Conservation (phyloP, 2,113 vertebrate genomes). For the Oenanthe oenanthe region DNA sequence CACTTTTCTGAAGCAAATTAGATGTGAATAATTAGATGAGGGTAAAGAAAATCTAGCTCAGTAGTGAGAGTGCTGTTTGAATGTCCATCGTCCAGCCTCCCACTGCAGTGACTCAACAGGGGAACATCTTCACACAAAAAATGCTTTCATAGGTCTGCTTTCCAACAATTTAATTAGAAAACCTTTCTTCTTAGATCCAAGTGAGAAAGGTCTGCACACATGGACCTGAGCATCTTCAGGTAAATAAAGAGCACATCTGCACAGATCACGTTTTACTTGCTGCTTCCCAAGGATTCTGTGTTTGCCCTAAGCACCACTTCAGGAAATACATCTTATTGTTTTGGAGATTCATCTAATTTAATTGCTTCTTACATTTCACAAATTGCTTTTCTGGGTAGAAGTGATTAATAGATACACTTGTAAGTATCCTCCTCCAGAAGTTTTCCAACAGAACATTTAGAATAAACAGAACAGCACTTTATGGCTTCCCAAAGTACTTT, state of each 20-base stretch:
- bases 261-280: not conserved
- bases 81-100: not conserved
- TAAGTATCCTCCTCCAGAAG: not conserved
- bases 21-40: not conserved
- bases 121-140: not conserved
- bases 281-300: not conserved
- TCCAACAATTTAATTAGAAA: not conserved
- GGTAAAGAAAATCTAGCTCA: not conserved
- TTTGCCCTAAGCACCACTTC: not conserved
- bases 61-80: not conserved
- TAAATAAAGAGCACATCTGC: not conserved
- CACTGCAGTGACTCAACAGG: not conserved
- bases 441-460: not conserved
- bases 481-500: not conserved
- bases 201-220: not conserved
- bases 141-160: not conserved
- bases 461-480: not conserved
- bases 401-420: slow-evolving; percentile 17
- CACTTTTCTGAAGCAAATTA: slow-evolving; percentile 9
- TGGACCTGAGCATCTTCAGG: not conserved
- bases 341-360: not conserved
- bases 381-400: slow-evolving; percentile 1
- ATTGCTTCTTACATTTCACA: slow-evolving; percentile 1
- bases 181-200: not conserved
- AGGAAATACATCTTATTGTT: slow-evolving; percentile 7